Conservation (phyloP, 2,888 invertebrate genomes). For the Spodoptera littoralis region DNA sequence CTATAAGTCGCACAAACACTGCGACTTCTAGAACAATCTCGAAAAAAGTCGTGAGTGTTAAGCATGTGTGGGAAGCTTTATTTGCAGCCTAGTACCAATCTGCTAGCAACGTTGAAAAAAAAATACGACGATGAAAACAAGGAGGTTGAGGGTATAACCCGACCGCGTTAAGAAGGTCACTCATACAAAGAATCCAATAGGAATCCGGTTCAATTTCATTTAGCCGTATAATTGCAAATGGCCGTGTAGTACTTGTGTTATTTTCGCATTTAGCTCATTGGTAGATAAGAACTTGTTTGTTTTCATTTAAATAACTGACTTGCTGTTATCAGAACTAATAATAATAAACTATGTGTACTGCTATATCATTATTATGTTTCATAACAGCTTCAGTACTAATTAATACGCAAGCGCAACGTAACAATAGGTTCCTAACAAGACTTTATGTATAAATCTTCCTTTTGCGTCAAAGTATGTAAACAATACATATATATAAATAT, state of each 20-base stretch:
- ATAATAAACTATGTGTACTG: slow-evolving; percentile 23
- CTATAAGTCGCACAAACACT: background rate
- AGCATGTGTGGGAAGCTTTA: slow-evolving; percentile 68
- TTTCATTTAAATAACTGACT: slow-evolving; percentile 57
- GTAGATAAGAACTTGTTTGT: slow-evolving; percentile 65
- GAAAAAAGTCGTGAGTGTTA: slow-evolving; percentile 31
- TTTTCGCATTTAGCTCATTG: slow-evolving; percentile 58
- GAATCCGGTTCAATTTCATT: slow-evolving; percentile 51
- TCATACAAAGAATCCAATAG: slow-evolving; percentile 72
- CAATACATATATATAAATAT: slow-evolving; percentile 18
- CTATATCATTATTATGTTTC: slow-evolving; percentile 35
- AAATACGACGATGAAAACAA: slow-evolving; percentile 80
- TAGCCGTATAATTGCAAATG: slow-evolving; percentile 60
- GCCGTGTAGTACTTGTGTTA: slow-evolving; percentile 58
- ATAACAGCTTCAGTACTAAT: slow-evolving; percentile 29
- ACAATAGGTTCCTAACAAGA: no score
- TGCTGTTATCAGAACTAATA: slow-evolving; percentile 46
- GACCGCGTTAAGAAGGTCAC: slow-evolving; percentile 63
- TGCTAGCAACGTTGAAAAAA: slow-evolving; percentile 74
- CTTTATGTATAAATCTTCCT: background rate
- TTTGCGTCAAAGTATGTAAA: slow-evolving; percentile 18
- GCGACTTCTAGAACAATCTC: slow-evolving; percentile 29
- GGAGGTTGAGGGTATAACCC: slow-evolving; percentile 76
- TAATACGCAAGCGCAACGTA: slow-evolving; percentile 39
- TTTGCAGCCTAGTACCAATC: slow-evolving; percentile 67